These are phyloP conservation scores for Anastrepha ludens DNA, from an alignment of 1,140 invertebrate genomes.

Conservation along the genomic window DNA sequence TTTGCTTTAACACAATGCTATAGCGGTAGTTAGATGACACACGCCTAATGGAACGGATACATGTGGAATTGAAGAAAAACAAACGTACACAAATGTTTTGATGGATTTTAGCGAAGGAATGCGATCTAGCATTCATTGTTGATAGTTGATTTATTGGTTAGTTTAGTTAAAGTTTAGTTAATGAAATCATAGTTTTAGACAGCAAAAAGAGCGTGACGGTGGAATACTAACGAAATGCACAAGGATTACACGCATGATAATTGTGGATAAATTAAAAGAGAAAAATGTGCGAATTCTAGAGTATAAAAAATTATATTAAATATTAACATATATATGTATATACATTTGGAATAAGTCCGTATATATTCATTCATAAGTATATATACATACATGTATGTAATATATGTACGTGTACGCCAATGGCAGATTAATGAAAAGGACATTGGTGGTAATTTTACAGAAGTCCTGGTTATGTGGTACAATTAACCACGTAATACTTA, in stretches of 20 bases:
- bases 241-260: background rate
- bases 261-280: background rate
- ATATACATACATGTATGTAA: too few species aligned
- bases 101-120: constrained; percentile 18
- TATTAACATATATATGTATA: too few species aligned
- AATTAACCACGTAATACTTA: too few species aligned
- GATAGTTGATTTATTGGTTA: constrained; percentile 46
- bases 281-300: background rate
- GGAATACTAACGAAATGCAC: background rate
- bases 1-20: background rate
- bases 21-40: background rate
- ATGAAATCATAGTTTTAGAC: constrained; percentile 20
- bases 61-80: background rate
- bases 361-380: too few species aligned
- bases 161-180: constrained; percentile 51
- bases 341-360: too few species aligned
- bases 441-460: too few species aligned
- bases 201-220: background rate
- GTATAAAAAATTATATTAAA: too few species aligned
- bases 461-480: too few species aligned
- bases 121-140: constrained; percentile 46
- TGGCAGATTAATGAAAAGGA: too few species aligned
- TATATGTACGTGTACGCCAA: too few species aligned
- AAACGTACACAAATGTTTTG: constrained; percentile 25
- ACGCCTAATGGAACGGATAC: background rate